Base-by-base conservation (phyloP, 2,113 vertebrate species). In the Melierax canorus region DNA sequence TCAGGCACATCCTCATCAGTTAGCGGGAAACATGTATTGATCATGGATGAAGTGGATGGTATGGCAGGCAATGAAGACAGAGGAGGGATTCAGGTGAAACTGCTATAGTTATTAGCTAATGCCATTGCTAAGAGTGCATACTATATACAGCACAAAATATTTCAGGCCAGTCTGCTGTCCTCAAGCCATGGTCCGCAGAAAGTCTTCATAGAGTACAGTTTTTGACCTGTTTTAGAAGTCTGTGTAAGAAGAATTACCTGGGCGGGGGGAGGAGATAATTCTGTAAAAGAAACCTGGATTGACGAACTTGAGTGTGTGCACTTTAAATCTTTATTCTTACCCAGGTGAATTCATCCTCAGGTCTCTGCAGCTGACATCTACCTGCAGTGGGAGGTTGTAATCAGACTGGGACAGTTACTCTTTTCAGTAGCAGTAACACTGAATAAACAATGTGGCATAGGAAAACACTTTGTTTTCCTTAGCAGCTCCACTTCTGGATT, bases 31-130 rank as follows among this genome's bases (percentile, higher is more conserved):
- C 99, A 99, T 38, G 99, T 99, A 30, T 98, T 99, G 84, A 98
- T 99, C 97, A 99, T 99, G 99, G 99, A 99, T 74, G 99, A 99
- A 97, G 98, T 99, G 26, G 99, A 99, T 38, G 99, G 99, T 84
- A 99, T 99, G 99, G 99, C 99, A 30, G 99, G 99, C 91, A 99
- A 98, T 71, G 99, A 99, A 96, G 99, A 99, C 98, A 97, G 99
- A 41, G 99, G 99, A 83, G 99, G 99, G 88, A 98, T 99, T 81
- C 99, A 99, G 99, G 99, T 99, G 97, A 96, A 96, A 69, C 71
- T 38, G 21, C 78, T 94, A 38, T 46, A 89, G 92, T 76, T 89
- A 53, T 12, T 69, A 84, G 92, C 56, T 95, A 29, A 88, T 84
- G 80, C 43, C 29, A 41, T 56, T 85, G 80, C 73, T 78, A 50